Evolutionary conservation across 2,888 invertebrate genomes (phyloP).

Genomic region (Orchestes rusci): DNA sequence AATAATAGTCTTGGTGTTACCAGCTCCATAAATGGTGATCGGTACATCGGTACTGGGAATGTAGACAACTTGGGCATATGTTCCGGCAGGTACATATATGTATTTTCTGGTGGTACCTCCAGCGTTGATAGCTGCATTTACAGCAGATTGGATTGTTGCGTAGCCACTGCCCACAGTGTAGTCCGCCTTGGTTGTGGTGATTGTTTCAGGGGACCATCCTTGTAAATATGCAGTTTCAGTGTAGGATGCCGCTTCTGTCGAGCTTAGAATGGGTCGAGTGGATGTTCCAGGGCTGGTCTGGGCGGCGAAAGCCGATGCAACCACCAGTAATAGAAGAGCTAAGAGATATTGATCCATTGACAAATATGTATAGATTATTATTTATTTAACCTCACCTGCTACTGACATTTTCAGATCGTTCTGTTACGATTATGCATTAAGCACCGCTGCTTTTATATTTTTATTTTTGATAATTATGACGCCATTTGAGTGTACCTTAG

Average conservation of each 20-base stretch:
- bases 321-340: not conserved
- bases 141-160: too few species aligned
- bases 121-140: too few species aligned
- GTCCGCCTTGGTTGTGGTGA: conserved; percentile 6
- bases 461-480: too few species aligned
- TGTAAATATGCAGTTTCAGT: conserved; percentile 9
- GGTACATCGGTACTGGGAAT: conserved; percentile 15
- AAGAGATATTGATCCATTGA: too few species aligned
- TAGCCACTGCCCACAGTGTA: conserved; percentile 12
- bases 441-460: too few species aligned
- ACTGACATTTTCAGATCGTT: too few species aligned
- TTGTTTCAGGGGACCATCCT: conserved; percentile 14
- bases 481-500: too few species aligned
- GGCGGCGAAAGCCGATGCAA: conserved; percentile 3
- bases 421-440: too few species aligned
- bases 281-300: conserved; percentile 14
- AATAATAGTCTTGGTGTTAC: conserved; percentile 7
- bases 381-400: too few species aligned
- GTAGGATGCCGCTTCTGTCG: conserved; percentile 5
- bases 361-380: too few species aligned
- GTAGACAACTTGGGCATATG: conserved; percentile 11
- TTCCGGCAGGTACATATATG: conserved; percentile 7
- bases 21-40: conserved; percentile 14
- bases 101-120: too few species aligned
- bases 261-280: conserved; percentile 10